A percentile compares a stretch with the other conserved stretches of the same genome.
These are phyloP conservation scores for Drosophila kepulauana DNA, from an alignment of 1,140 invertebrate species.

Conservation along the genomic window DNA sequence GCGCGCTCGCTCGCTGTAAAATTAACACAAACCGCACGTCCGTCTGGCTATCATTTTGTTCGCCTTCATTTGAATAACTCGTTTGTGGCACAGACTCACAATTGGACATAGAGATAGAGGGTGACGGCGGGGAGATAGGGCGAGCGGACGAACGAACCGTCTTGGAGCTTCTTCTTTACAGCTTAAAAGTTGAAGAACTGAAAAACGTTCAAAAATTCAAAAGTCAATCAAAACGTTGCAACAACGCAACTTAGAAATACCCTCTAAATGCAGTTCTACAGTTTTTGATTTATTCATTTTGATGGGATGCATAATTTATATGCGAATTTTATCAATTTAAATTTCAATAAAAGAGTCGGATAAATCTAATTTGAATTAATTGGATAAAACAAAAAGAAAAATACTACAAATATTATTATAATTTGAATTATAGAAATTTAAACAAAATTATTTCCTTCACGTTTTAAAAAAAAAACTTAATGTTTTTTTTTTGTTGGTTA, in stretches of 20 bases:
- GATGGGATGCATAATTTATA: no score
- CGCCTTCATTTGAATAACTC: constrained; percentile 77
- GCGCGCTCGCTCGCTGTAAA: constrained; percentile 19
- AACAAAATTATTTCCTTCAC: no score
- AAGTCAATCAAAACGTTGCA: constrained; percentile 29
- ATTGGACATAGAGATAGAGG: constrained; percentile 1
- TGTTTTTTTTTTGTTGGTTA: no score
- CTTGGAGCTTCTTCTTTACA: constrained; percentile 64
- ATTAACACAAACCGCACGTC: constrained; percentile 49
- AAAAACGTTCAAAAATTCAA: constrained; percentile 71
- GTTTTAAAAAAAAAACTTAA: no score
- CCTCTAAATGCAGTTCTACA: neutral
- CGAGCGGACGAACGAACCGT: constrained; percentile 11
- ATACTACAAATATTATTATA: no score
- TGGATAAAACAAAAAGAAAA: no score
- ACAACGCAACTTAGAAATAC: constrained; percentile 28
- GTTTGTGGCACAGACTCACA: constrained; percentile 59
- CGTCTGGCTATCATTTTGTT: constrained; percentile 42
- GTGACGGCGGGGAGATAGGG: neutral
- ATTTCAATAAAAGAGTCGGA: no score
- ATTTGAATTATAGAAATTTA: no score
- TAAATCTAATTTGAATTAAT: no score
- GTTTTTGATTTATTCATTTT: no score
- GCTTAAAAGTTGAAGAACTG: constrained; percentile 43
- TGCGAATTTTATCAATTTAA: no score